These are phyloP conservation scores for Diorhabda elongata DNA, from an alignment of 1,140 invertebrate genomes.

Conservation along the genomic window DNA sequence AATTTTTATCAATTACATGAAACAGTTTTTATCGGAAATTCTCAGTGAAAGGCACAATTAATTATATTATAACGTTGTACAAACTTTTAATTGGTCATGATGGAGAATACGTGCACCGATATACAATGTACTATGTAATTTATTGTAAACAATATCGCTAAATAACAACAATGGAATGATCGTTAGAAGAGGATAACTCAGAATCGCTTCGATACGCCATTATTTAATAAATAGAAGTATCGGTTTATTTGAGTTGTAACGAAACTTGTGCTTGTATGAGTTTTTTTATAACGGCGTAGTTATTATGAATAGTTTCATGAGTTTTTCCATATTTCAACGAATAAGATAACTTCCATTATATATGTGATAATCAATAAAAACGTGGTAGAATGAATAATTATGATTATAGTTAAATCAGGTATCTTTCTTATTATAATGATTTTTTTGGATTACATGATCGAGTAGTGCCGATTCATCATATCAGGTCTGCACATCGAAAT, in stretches of 20 bases:
- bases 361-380: too few relatives aligned
- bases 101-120: slow-evolving; percentile 39
- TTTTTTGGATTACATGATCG: too few relatives aligned
- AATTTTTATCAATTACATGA: background rate
- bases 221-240: slow-evolving; percentile 1
- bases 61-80: slow-evolving; percentile 40
- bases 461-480: too few relatives aligned
- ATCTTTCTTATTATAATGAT: too few relatives aligned
- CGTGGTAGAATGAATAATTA: too few relatives aligned
- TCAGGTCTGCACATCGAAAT: too few relatives aligned
- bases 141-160: slow-evolving; percentile 43
- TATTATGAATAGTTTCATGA: background rate
- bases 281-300: background rate
- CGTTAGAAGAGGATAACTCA: slow-evolving; percentile 20
- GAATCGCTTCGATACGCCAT: background rate
- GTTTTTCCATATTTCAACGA: too few relatives aligned
- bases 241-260: background rate
- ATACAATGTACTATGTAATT: slow-evolving; percentile 40
- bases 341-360: too few relatives aligned
- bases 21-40: slow-evolving; percentile 15
- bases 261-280: background rate
- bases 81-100: slow-evolving; percentile 41
- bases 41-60: slow-evolving; percentile 39
- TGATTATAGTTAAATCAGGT: too few relatives aligned
- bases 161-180: slow-evolving; percentile 37